Evolutionary conservation across 2,888 invertebrate species (phyloP), one percentile per base, ranked within the genome.

Genomic region (Agrochola lychnidis): DNA sequence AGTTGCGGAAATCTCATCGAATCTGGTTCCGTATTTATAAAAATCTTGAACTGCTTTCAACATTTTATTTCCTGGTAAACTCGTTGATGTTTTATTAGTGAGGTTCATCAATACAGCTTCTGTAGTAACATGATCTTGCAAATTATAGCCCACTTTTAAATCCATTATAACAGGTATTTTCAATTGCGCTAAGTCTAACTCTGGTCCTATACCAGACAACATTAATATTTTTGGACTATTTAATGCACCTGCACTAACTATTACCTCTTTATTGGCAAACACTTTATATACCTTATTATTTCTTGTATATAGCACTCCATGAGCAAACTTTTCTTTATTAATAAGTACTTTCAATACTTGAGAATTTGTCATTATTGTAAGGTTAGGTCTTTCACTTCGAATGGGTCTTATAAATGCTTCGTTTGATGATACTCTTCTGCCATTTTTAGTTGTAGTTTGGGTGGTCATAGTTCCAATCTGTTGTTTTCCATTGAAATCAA

Each of bases 71-170:
- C 91, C 91, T 69, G 82, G 86, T 40, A 95, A 92, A 25, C 92
- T 85, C 0, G 97, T 97, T 0, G 97, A 94, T 1, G 97, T 96
- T 86, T 94, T 92, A 84, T 97, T 97, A 0, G 94, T 93, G 22
- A 98, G 92, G 4, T 94, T 94, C 89, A 97, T 96, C 2, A 97
- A 89, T 77, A 97, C 95, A 36, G 94, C 95, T 81, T 94, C 92
- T 59, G 90, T 97, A 84, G 94, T 97, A 1, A 97, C 96, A 90
- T 98, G 98, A 89, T 98, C 98, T 87, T 98, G 98, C n/a, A 98
- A 93, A 91, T 98, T 98, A 85, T 96, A 94, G 0, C 98, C 98
- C 0, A 98, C 98, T 42, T 97, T 97, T 57, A 98, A 94, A 92
- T 98, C 96, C 82, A 97, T 95, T 1, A 98, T 91, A 0, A 98